Evolutionary conservation across 2,888 invertebrate species (phyloP).

Genomic region (Acrobasis consociella): DNA sequence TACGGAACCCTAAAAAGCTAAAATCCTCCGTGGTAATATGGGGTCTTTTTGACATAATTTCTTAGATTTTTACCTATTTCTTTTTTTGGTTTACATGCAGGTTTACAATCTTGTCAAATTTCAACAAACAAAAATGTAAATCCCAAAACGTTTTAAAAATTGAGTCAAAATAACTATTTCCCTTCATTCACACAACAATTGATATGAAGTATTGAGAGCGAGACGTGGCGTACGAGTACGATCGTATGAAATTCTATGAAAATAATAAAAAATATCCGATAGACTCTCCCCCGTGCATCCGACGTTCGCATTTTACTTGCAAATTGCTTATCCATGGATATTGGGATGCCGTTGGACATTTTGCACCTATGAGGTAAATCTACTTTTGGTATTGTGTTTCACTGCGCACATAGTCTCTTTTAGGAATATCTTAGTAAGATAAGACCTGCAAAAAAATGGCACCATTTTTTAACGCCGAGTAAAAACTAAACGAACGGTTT

Average conservation of each 20-base stretch:
- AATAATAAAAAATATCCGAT: slow-evolving; percentile 57
- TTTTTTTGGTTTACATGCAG: no score
- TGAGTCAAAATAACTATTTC: slow-evolving; percentile 2
- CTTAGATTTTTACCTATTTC: no score
- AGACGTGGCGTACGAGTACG: slow-evolving; percentile 39
- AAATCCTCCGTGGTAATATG: no score
- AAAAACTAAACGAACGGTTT: no score
- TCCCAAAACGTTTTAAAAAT: background rate
- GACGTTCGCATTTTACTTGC: slow-evolving; percentile 76
- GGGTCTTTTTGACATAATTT: no score
- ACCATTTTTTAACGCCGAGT: no score
- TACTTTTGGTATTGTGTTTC: slow-evolving; percentile 30
- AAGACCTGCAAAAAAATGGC: no score
- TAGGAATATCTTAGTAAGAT: background rate
- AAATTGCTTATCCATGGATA: slow-evolving; percentile 76
- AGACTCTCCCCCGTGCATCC: slow-evolving; percentile 50
- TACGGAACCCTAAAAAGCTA: no score
- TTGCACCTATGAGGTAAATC: slow-evolving; percentile 39
- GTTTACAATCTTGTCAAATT: no score
- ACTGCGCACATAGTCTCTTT: slow-evolving; percentile 24
- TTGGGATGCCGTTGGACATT: slow-evolving; percentile 47
- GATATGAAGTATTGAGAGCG: slow-evolving; percentile 19
- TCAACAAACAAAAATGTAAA: no score
- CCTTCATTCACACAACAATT: slow-evolving; percentile 1
- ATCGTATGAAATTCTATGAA: slow-evolving; percentile 61